phyloP scores from a whole-genome alignment of 2,797 vertebrate genomes.

The Synanceia verrucosa region DNA sequence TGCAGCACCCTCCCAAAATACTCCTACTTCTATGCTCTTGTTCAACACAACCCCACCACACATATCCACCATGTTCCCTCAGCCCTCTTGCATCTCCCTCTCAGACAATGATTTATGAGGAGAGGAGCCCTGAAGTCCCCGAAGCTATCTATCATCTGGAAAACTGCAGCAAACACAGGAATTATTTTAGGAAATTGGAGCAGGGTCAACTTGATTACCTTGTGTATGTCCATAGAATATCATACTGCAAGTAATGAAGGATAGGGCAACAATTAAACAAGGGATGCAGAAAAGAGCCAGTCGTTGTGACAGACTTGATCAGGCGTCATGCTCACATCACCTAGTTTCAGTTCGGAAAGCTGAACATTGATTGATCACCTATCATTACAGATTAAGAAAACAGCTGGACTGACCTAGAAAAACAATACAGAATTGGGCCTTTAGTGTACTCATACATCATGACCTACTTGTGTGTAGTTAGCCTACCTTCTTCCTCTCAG shows the following conservation, averaged over 20 bases:
- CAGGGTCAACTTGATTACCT: conserved; percentile 83
- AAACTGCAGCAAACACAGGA: conserved; percentile 86
- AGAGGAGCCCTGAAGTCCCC: conserved; percentile 81
- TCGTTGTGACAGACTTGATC: conserved; percentile 45
- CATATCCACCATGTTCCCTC: conserved; percentile 69
- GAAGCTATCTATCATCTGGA: conserved; percentile 85
- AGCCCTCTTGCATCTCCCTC: conserved; percentile 67
- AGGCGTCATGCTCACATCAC: conserved; percentile 29
- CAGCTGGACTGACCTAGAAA: conserved; percentile 79
- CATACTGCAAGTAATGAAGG: conserved; percentile 74
- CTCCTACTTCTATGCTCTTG: conserved; percentile 47
- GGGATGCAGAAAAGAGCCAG: conserved; percentile 62
- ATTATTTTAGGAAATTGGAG: conserved; percentile 89
- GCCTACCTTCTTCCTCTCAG: conserved; percentile 66
- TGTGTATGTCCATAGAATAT: conserved; percentile 74
- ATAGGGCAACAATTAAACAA: conserved; percentile 76
- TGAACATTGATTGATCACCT: conserved; percentile 72
- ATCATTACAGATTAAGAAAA: conserved; percentile 60
- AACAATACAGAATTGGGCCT: conserved; percentile 68
- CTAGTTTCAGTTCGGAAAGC: conserved; percentile 51
- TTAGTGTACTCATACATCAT: conserved; percentile 69
- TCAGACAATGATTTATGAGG: conserved; percentile 87
- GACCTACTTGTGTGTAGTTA: conserved; percentile 85
- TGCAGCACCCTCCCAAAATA: conserved; percentile 55
- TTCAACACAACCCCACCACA: conserved; percentile 48